Percentiles rank a stretch among this genome's conserved stretches.
phyloP scores from a whole-genome alignment of 1,140 invertebrate species.

The Sarcophaga bullata region DNA sequence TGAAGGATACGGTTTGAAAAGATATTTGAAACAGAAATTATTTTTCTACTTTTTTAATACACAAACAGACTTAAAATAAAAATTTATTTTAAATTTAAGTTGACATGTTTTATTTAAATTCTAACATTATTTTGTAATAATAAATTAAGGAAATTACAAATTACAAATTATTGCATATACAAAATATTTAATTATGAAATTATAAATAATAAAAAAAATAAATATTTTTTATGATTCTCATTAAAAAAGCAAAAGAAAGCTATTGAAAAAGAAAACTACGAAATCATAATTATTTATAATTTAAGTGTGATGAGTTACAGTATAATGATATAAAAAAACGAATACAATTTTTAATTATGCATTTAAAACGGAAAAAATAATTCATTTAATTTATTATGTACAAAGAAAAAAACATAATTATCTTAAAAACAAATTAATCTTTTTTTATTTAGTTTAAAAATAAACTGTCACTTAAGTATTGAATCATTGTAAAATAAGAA shows the following conservation, averaged over 20 bases:
- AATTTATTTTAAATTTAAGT: background rate
- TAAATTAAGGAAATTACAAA: no score
- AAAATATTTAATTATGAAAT: no score
- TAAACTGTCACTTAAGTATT: constrained; percentile 25
- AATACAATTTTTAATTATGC: constrained; percentile 2
- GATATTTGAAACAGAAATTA: background rate
- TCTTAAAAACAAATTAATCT: background rate
- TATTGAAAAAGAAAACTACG: background rate
- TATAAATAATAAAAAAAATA: background rate
- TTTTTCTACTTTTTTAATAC: background rate
- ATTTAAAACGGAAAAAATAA: background rate
- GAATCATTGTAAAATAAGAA: constrained; percentile 33
- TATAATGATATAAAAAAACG: background rate
- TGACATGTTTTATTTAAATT: background rate
- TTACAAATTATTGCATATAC: no score
- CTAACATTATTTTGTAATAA: background rate
- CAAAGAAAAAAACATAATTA: background rate
- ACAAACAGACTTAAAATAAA: background rate
- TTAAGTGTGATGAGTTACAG: constrained; percentile 17
- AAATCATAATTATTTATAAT: background rate
- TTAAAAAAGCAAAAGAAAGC: background rate
- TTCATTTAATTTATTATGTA: background rate
- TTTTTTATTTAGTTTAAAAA: background rate
- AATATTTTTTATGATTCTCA: background rate
- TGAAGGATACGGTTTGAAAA: background rate